Percentiles rank a stretch among this genome's conserved stretches.
Evolutionary conservation across 2,797 vertebrate species (phyloP).

Genomic region (Pipistrellus pipistrellus): DNA sequence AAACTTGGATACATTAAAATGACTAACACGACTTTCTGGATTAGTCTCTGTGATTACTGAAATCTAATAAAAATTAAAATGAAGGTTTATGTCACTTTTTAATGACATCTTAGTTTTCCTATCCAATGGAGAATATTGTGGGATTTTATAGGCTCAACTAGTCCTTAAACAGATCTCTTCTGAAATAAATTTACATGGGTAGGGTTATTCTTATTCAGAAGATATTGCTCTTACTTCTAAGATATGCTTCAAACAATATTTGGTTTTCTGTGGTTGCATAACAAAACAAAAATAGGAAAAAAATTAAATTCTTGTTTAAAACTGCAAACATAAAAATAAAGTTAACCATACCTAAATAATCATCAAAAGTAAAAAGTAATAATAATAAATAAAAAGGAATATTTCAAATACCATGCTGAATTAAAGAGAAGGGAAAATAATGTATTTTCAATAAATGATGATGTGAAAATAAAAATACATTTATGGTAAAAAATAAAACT

Average conservation of each 20-base stretch:
- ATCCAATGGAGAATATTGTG: background rate
- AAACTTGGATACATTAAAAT: slow-evolving; percentile 1
- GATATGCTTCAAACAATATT: background rate
- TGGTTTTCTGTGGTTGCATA: background rate
- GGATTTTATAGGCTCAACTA: background rate
- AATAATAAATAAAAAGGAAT: background rate
- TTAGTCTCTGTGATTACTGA: background rate
- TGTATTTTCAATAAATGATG: background rate
- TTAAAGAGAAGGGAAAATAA: background rate
- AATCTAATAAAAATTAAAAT: background rate
- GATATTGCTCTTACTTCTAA: background rate
- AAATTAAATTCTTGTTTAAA: background rate
- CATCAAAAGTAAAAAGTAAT: background rate
- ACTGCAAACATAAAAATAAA: background rate
- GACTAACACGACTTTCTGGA: background rate
- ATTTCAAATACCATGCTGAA: background rate
- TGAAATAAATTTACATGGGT: background rate
- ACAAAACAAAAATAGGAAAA: background rate
- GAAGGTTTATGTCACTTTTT: background rate
- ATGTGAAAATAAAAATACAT: background rate
- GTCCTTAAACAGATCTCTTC: background rate
- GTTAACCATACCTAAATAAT: background rate
- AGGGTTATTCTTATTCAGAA: background rate
- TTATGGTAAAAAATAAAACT: background rate
- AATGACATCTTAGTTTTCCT: background rate